These are phyloP conservation scores for Ommatoiulus sabulosus DNA, from an alignment of 2,888 invertebrate species.

Conservation along the genomic window DNA sequence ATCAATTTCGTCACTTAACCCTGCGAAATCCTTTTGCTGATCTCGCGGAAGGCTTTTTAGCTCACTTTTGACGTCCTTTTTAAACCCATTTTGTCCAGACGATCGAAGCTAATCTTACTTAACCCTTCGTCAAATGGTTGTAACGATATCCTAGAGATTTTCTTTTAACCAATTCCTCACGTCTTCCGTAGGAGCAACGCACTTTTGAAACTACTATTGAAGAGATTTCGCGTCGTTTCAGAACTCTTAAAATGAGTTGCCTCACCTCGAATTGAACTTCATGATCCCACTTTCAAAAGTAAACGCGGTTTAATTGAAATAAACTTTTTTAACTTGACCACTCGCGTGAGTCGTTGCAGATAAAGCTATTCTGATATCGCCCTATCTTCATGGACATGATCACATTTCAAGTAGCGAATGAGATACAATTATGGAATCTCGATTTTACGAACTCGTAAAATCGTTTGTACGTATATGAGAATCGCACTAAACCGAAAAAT, in stretches of 20 bases:
- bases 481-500: too few relatives aligned
- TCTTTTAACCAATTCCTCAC: neutral
- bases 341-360: neutral
- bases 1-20: neutral
- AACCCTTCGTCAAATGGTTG: neutral
- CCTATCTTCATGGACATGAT: too few relatives aligned
- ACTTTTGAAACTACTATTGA: neutral
- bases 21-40: neutral
- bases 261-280: neutral
- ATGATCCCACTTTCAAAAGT: neutral
- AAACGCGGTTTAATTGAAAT: neutral
- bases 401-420: too few relatives aligned
- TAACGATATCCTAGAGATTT: neutral
- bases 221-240: neutral
- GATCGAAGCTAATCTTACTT: conserved; percentile 24
- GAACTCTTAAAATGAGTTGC: neutral
- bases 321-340: neutral
- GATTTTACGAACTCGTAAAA: too few relatives aligned
- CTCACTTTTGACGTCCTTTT: neutral
- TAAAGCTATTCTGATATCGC: neutral
- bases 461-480: too few relatives aligned
- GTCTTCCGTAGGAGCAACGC: neutral
- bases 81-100: conserved; percentile 19
- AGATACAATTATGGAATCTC: too few relatives aligned
- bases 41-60: conserved; percentile 1